Evolutionary conservation across 2,888 invertebrate genomes (phyloP), one percentile per base, ranked within the genome.

Genomic region (Gerosis bhagava): DNA sequence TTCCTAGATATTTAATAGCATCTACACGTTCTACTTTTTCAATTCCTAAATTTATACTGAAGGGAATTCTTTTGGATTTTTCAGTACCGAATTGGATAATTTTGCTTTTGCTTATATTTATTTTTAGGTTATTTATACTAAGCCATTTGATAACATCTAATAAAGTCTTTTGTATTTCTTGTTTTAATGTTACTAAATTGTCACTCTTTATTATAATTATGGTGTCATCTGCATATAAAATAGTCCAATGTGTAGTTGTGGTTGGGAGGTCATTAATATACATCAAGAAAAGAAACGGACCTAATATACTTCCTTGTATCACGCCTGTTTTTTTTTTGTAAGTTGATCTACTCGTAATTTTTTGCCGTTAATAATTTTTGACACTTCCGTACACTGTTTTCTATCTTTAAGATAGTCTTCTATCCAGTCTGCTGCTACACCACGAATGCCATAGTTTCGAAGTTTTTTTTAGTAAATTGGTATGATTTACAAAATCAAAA

Each of bases 71-170:
- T 32, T 32, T 32, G 11, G 32, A 5, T 19, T 17, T 32, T n/a
- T 11, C 19, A 6, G 32, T 17, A 19, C 32, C 6, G 11, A 17
- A 32, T n/a, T 32, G 32, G 11, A 32, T 32, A 5, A 32, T 32
- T 32, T 32, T 32, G 11, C 17, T 32, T 32, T 32, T 32, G 1
- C 11, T 19, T 2, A 11, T 19, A 11, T 32, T 32, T 3, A 32
- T 19, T 11, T 17, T 7, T 32, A 32, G 15, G 11, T 32, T 16
- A n/a, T 32, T 32, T 5, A 19, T 32, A 10, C 4, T 3, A 25
- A 25, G 25, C 25, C 25, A 25, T 6, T 25, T 11, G 5, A 25
- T 5, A 11, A 25, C 25, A n/a, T 25, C 2, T 5, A 5, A 11
- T 2, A 25, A 25, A 10, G 25, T 25, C 11, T 10, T 5, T 3